phyloP scores from a whole-genome alignment of 2,113 vertebrate species.

The Phalacrocorax aristotelis region DNA sequence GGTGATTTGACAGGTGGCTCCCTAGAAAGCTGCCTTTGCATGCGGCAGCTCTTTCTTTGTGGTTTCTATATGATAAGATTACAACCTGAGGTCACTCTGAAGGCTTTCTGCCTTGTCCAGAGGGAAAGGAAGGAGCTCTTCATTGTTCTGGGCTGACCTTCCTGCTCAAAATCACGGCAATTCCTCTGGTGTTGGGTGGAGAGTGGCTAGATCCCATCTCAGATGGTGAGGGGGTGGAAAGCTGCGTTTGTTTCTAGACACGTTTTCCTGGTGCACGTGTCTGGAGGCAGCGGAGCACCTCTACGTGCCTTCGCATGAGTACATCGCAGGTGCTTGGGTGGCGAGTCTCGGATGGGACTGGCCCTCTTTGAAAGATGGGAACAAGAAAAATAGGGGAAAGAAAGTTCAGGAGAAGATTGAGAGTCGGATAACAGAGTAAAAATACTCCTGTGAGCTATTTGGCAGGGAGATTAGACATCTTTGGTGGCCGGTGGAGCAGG shows the following conservation, averaged over 20 bases:
- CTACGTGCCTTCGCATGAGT: not conserved
- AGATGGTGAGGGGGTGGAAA: conserved; percentile 6
- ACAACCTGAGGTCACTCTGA: not conserved
- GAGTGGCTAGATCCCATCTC: not conserved
- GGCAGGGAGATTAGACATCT: fast-evolving
- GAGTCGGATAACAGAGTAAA: not conserved
- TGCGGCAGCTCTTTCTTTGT: not conserved
- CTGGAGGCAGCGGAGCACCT: not conserved
- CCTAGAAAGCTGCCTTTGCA: not conserved
- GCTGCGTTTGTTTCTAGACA: not conserved
- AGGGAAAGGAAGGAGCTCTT: not conserved
- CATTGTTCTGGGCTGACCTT: conserved; percentile 10
- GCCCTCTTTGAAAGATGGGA: not conserved
- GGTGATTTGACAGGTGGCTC: conserved; percentile 34
- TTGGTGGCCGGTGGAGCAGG: fast-evolving
- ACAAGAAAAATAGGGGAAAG: not conserved
- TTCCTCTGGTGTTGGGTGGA: not conserved
- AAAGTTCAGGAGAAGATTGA: not conserved
- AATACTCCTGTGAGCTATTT: not conserved
- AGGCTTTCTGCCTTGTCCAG: not conserved
- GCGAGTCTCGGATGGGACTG: fast-evolving
- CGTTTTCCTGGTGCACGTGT: not conserved
- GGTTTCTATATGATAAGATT: not conserved
- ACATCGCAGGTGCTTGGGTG: not conserved
- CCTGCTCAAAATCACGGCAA: not conserved